A percentile compares a stretch with the other conserved stretches of the same genome.
Evolutionary conservation across 2,113 vertebrate species (phyloP).

Genomic region (Mastomys natalensis): DNA sequence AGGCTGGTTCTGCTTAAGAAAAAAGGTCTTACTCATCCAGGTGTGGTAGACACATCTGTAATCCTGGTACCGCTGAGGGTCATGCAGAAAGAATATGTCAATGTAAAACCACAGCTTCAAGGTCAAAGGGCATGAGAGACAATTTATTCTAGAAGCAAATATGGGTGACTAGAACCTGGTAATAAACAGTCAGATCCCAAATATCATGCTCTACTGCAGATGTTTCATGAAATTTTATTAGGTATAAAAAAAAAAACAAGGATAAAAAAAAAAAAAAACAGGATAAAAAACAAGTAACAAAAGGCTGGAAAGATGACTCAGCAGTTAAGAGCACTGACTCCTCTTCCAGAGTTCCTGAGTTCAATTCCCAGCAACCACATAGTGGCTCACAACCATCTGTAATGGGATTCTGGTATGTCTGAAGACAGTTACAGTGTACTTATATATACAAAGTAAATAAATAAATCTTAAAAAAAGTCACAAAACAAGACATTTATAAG

Average conservation of each 20-base stretch:
- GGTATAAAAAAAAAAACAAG: no score
- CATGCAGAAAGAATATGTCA: background rate
- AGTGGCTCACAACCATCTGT: no score
- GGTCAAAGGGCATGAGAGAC: background rate
- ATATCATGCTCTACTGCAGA: no score
- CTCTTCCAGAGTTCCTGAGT: no score
- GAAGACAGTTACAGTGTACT: no score
- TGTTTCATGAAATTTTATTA: background rate
- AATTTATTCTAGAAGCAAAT: background rate
- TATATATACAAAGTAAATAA: no score
- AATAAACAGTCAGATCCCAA: background rate
- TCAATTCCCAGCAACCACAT: no score
- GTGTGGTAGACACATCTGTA: background rate
- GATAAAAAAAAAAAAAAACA: no score
- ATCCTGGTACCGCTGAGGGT: background rate
- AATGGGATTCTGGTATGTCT: no score
- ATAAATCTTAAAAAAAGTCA: background rate
- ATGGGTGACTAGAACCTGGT: no score
- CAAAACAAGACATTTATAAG: background rate
- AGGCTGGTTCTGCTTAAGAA: background rate
- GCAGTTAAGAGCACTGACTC: no score
- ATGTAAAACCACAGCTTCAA: background rate
- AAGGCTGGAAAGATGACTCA: no score
- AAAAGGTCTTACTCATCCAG: background rate
- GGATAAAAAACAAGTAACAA: background rate